These are phyloP conservation scores for Nesoenas mayeri DNA, from an alignment of 2,113 vertebrate species.

Conservation along the genomic window DNA sequence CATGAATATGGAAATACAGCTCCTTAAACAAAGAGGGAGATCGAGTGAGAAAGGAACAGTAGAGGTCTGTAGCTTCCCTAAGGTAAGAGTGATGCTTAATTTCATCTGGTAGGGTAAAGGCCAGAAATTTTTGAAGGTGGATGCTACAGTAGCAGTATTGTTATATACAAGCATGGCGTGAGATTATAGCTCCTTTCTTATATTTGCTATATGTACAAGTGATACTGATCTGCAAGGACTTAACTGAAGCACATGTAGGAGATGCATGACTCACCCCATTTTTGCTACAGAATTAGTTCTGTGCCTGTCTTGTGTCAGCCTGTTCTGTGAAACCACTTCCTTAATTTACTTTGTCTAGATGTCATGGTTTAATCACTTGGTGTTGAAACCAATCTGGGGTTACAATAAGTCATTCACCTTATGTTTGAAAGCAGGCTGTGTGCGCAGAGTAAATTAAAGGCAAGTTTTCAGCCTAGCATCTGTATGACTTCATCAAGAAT, in stretches of 20 bases:
- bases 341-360: conserved; percentile 65
- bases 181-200: background rate
- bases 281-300: conserved; percentile 59
- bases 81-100: background rate
- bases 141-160: background rate
- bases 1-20: background rate
- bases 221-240: background rate
- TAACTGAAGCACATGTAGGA: conserved; percentile 40
- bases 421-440: conserved; percentile 16
- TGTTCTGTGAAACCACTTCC: conserved; percentile 76
- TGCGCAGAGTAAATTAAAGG: background rate
- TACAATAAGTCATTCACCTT: conserved; percentile 69
- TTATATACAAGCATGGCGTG: background rate
- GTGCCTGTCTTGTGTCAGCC: conserved; percentile 55
- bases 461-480: conserved; percentile 28
- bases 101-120: background rate
- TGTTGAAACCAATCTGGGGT: conserved; percentile 66
- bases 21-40: background rate
- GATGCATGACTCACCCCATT: conserved; percentile 62
- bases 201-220: background rate
- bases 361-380: conserved; percentile 29
- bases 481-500: conserved; percentile 43
- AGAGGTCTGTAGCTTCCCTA: background rate
- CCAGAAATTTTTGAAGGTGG: background rate
- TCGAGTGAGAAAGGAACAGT: background rate